Evolutionary conservation across 2,797 vertebrate species (phyloP).

Genomic region (Potorous gilbertii): DNA sequence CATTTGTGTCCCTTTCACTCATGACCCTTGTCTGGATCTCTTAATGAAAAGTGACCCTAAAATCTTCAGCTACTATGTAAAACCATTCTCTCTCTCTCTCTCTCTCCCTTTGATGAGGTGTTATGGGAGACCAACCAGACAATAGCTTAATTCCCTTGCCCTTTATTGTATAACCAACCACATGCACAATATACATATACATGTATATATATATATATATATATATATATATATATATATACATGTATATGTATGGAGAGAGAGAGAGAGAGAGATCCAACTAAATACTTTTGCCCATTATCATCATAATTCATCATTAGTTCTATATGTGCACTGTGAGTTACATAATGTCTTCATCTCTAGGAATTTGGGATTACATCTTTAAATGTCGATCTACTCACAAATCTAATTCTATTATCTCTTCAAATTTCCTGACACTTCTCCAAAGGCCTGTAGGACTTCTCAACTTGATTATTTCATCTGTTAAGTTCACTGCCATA

Average conservation of each 20-base stretch:
- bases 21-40: background rate
- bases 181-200: background rate
- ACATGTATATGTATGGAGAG: too few relatives aligned
- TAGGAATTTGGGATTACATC: background rate
- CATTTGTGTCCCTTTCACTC: background rate
- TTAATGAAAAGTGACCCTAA: background rate
- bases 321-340: background rate
- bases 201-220: background rate
- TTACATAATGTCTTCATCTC: background rate
- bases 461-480: background rate
- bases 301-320: background rate
- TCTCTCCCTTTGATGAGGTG: background rate
- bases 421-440: background rate
- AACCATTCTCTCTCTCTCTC: background rate
- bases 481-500: background rate
- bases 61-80: background rate
- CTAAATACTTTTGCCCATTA: background rate
- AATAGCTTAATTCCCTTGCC: background rate
- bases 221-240: background rate
- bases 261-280: too few relatives aligned
- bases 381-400: background rate
- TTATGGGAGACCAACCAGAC: background rate
- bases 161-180: background rate
- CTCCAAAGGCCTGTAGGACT: background rate
- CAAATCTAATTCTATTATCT: background rate